Base-by-base conservation (phyloP, 1,140 invertebrate genomes). In the Drosophila lacertosa region DNA sequence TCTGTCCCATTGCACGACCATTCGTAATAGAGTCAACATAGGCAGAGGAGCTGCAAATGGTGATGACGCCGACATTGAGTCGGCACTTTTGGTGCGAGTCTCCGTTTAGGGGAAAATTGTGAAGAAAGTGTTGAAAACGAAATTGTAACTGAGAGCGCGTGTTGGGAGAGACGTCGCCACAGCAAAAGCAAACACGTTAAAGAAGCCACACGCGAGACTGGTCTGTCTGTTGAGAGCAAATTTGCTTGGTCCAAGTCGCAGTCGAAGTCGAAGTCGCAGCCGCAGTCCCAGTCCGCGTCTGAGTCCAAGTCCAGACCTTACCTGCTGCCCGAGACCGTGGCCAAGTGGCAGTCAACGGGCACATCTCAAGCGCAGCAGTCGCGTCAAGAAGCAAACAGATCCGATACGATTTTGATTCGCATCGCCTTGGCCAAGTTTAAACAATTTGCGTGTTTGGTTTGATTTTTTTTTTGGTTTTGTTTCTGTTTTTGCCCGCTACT, bases 121-220 rank as follows among this genome's bases (percentile, higher is more conserved):
- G 82, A 86, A 86, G 82, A 86, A 86, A 86, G 82, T 86, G 82
- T 86, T 86, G 82, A 86, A 86, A 86, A 86, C 82, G 82, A 86
- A 88, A 86, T 82, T 88, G 82, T 88, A 77, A 82, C 82, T 86
- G 82, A 78, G 82, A 88, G 77, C 9, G 26, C 32, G 62, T n/a
- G 13, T 15, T 40, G 75, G 55, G 80, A 84, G 75, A 60, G 70
- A 60, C 47, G 59, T 33, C 55, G 22, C 32, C 11, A 32, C 65
- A 45, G n/a, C n/a, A n/a, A n/a, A 75, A 75, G 71, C 71, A 80
- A 76, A 74, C 76, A 79, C 44, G 59, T 63, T 70, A 51, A 42
- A 81, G 77, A 83, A 83, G 50, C 20, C 26, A 7, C 26, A 29
- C 26, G 9, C 33, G 44, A 72, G 72, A 80, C 70, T 67, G 53